Conservation (phyloP, 2,113 vertebrate species). For the Crotalus horridus region DNA sequence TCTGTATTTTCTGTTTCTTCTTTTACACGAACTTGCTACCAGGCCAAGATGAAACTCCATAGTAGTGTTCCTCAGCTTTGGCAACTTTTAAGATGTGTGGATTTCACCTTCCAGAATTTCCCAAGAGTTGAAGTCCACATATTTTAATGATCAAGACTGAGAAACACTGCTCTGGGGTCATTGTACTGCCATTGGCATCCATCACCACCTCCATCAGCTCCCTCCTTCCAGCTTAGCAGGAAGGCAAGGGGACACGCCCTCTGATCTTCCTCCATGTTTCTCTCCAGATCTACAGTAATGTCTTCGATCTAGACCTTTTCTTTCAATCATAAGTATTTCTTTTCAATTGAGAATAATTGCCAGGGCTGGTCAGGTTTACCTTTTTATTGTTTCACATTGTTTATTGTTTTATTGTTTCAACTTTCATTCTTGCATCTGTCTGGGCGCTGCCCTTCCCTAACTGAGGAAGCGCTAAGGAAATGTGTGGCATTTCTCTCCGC, state of each 20-base stretch:
- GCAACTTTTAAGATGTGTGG: background rate
- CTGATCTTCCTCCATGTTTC: background rate
- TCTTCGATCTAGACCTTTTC: background rate
- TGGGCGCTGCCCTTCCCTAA: background rate
- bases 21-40: background rate
- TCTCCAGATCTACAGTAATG: background rate
- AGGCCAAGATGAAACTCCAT: background rate
- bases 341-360: background rate
- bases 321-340: conserved; percentile 23
- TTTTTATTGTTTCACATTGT: background rate
- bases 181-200: background rate
- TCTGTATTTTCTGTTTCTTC: background rate
- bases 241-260: background rate
- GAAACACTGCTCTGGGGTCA: background rate
- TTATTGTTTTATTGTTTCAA: background rate
- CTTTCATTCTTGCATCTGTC: background rate
- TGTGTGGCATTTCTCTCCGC: background rate
- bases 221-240: background rate
- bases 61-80: background rate
- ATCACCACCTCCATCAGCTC: background rate
- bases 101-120: background rate
- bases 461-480: background rate
- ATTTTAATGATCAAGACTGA: background rate
- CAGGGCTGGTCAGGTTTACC: background rate
- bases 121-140: background rate